These are phyloP conservation scores for Acleris literana DNA, from an alignment of 2,888 invertebrate genomes.

Conservation along the genomic window DNA sequence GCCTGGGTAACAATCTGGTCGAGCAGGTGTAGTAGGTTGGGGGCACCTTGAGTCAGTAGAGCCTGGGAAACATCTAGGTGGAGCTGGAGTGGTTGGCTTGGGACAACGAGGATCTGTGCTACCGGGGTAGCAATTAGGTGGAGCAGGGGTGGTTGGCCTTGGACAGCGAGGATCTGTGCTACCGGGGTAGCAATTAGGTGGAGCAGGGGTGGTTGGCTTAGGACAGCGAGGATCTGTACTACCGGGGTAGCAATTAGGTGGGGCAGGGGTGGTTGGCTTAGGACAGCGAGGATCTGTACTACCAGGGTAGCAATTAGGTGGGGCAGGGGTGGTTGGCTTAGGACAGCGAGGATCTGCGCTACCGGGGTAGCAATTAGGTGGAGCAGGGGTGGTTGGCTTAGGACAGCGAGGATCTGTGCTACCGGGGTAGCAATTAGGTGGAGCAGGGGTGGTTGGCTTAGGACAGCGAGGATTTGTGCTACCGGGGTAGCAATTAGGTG, in stretches of 20 bases:
- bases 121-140: constrained; percentile 49
- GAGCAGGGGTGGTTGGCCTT: constrained; percentile 44
- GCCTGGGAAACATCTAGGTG: constrained; percentile 47
- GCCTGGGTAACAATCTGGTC: constrained; percentile 48
- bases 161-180: constrained; percentile 52
- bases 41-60: constrained; percentile 50
- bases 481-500: constrained; percentile 26
- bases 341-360: constrained; percentile 38
- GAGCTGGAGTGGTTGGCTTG: constrained; percentile 44
- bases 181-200: constrained; percentile 47
- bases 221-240: constrained; percentile 51
- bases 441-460: constrained; percentile 36
- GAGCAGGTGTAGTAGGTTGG: constrained; percentile 41
- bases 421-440: constrained; percentile 39
- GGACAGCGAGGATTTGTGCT: no score
- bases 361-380: constrained; percentile 39
- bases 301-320: constrained; percentile 43
- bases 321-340: constrained; percentile 37
- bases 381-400: constrained; percentile 38
- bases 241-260: constrained; percentile 47
- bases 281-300: constrained; percentile 49
- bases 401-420: constrained; percentile 50
- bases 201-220: constrained; percentile 42
- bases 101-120: constrained; percentile 46
- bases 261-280: constrained; percentile 30